These are phyloP conservation scores for Rhinolophus ferrumequinum DNA, from an alignment of 2,113 vertebrate genomes.

Conservation along the genomic window DNA sequence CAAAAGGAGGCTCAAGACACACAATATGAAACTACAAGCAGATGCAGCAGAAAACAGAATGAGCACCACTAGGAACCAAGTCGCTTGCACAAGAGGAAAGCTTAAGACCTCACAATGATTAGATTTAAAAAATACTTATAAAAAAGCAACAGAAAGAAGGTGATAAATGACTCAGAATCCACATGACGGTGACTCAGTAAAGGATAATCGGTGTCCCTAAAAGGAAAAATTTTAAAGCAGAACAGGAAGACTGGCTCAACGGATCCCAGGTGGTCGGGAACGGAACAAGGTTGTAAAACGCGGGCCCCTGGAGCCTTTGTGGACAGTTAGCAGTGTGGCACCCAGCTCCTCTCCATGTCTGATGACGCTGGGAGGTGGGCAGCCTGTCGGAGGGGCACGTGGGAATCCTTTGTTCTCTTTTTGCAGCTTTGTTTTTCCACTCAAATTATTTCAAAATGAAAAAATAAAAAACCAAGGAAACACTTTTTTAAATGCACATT, in stretches of 20 bases:
- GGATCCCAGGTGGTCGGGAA: not conserved
- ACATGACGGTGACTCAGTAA: not conserved
- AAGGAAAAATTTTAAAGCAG: too few species aligned
- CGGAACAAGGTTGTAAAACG: too few species aligned
- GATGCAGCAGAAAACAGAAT: rapidly evolving
- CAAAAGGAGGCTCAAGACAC: not conserved
- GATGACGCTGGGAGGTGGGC: not conserved
- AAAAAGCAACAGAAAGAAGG: not conserved
- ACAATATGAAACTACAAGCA: rapidly evolving
- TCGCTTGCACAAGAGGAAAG: too few species aligned
- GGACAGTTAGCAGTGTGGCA: too few species aligned
- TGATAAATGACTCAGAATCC: not conserved
- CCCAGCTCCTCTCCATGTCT: not conserved
- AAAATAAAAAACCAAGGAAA: not conserved
- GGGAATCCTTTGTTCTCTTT: not conserved
- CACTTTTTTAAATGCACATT: not conserved
- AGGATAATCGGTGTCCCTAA: not conserved
- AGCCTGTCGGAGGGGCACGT: not conserved
- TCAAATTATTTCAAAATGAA: not conserved
- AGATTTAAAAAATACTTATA: not conserved
- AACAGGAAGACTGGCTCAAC: not conserved
- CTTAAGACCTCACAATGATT: rapidly evolving
- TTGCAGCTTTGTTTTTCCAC: not conserved
- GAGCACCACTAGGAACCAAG: not conserved
- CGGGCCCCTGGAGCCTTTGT: too few species aligned